phyloP scores from a whole-genome alignment of 1,140 invertebrate genomes.

The Tetragnatha versicolor region DNA sequence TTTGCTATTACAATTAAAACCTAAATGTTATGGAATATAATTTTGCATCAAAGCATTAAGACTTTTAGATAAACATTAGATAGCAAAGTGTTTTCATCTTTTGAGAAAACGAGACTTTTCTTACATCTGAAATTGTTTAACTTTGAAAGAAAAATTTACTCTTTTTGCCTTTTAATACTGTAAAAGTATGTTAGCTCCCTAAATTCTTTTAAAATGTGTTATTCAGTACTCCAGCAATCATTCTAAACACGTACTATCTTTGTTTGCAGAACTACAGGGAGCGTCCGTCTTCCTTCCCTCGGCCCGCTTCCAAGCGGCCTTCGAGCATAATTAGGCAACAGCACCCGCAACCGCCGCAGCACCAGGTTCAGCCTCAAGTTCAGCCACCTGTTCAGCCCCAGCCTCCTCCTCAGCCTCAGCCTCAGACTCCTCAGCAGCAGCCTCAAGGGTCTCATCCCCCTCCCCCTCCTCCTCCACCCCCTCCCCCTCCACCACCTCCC shows the following conservation, averaged over 20 bases:
- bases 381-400: background rate
- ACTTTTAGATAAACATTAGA: too few relatives aligned
- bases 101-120: too few relatives aligned
- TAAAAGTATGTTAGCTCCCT: too few relatives aligned
- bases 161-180: too few relatives aligned
- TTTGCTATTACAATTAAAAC: too few relatives aligned
- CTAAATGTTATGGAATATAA: too few relatives aligned
- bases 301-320: slow-evolving; percentile 32
- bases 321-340: background rate
- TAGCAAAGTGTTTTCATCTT: too few relatives aligned
- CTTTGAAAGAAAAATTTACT: too few relatives aligned
- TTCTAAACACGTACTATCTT: background rate
- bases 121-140: too few relatives aligned
- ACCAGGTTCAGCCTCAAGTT: background rate
- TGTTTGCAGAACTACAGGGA: slow-evolving; percentile 40
- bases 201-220: too few relatives aligned
- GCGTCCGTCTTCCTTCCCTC: slow-evolving; percentile 44
- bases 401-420: background rate
- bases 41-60: too few relatives aligned
- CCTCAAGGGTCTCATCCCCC: background rate
- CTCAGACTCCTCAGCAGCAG: background rate
- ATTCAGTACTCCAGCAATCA: too few relatives aligned
- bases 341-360: background rate
- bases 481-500: slow-evolving; percentile 16
- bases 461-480: slow-evolving; percentile 36